Evolutionary conservation across 2,888 invertebrate species (phyloP), one percentile per base, ranked within the genome.

Genomic region (Sipha maydis): DNA sequence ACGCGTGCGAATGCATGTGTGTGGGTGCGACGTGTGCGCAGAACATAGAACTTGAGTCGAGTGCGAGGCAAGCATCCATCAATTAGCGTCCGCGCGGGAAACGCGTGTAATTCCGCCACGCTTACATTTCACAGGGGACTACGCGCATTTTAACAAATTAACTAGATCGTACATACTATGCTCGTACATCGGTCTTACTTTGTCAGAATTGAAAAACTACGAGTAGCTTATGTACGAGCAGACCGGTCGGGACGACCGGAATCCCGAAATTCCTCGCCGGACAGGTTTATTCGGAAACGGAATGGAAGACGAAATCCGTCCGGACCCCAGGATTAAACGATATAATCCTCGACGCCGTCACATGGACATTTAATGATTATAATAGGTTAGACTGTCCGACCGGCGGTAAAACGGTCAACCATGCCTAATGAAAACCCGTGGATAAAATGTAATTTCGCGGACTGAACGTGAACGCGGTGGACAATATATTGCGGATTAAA

Each of bases 181-280:
- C n/a, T 0, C 25, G 25, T 5, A 75, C 75, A 88, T 88, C 88
- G 75, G 88, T 88, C 88, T 88, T 82, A 75, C 75, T 88, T 48
- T 88, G 80, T 88, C 82, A n/a, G 82, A 88, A 88, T 88, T 67
- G 88, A 88, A 88, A 82, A 73, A 86, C 67, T n/a, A n/a, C 31
- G 28, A 11, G 19, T 8, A 21, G 14, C 31, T 34, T 34, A 34
- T 34, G 34, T n/a, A n/a, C n/a, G n/a, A n/a, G n/a, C n/a, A n/a
- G n/a, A n/a, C n/a, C n/a, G n/a, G n/a, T 38, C 38, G 4, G 38
- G 3, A 7, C 79, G 14, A 25, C 4, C 11, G 82, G 41, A 31
- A 38, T 21, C 69, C 41, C 25, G 83, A 28, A 83, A 83, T 67
- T 54, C 17, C 54, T 9, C 54, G 54, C 41, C 38, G 73, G 7